Percentiles rank a stretch among this genome's conserved stretches.
Evolutionary conservation across 2,113 vertebrate species (phyloP).

Genomic region (Tachysurus vachellii): DNA sequence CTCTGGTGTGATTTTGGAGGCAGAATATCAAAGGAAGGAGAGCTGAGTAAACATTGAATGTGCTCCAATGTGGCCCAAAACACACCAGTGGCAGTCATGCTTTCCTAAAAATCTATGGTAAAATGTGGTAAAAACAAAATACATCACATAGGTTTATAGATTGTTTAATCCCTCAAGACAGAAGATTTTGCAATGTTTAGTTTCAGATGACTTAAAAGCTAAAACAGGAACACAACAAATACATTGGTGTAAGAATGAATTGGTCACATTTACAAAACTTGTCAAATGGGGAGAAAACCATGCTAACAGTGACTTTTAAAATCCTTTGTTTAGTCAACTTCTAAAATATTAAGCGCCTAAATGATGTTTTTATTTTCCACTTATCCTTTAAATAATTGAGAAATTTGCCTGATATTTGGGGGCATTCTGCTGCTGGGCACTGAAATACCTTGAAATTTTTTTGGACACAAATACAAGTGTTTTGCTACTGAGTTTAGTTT

Average conservation of each 20-base stretch:
- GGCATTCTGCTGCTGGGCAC: constrained; percentile 29
- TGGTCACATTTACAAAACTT: not conserved
- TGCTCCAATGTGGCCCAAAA: not conserved
- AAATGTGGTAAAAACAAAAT: not conserved
- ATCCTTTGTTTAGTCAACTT: not conserved
- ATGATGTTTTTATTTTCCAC: not conserved
- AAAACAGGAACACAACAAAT: not conserved
- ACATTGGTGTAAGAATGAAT: not conserved
- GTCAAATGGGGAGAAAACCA: not conserved
- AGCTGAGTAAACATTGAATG: not conserved
- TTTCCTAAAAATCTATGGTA: not conserved
- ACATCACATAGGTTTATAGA: not conserved
- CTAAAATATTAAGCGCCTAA: not conserved
- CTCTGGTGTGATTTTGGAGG: not conserved
- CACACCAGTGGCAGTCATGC: not conserved
- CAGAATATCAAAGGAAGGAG: not conserved
- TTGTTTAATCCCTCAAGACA: not conserved
- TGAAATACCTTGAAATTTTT: constrained; percentile 28
- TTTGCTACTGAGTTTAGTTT: constrained; percentile 69
- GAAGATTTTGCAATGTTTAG: not conserved
- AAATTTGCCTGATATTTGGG: not conserved
- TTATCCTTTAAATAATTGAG: not conserved
- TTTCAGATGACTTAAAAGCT: not conserved
- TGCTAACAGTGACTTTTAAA: not conserved
- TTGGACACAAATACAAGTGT: constrained; percentile 47